Evolutionary conservation across 2,113 vertebrate genomes (phyloP).

Genomic region (Recurvirostra avosetta): DNA sequence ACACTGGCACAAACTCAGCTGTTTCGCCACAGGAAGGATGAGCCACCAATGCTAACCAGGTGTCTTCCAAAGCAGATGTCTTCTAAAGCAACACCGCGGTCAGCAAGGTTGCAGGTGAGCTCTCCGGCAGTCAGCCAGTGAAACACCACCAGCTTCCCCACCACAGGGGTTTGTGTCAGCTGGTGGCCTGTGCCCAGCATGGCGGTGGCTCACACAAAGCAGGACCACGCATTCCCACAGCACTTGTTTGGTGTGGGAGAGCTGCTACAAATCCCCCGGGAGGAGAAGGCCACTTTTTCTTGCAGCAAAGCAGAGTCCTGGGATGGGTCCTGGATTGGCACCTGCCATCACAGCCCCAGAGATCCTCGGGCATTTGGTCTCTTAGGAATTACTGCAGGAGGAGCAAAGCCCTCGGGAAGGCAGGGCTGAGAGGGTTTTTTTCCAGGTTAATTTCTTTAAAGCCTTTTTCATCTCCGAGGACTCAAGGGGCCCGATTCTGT

Average conservation of each 20-base stretch:
- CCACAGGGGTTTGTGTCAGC: background rate
- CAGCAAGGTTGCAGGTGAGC: background rate
- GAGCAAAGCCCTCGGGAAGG: background rate
- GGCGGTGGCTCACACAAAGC: background rate
- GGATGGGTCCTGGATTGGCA: background rate
- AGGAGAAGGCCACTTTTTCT: background rate
- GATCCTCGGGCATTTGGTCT: background rate
- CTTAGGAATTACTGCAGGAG: background rate
- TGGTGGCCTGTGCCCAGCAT: fast-evolving
- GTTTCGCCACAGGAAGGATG: fast-evolving
- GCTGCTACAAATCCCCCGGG: background rate
- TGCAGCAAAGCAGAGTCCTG: background rate
- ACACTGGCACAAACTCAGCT: background rate
- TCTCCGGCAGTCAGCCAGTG: fast-evolving
- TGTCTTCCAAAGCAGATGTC: background rate
- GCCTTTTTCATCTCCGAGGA: background rate
- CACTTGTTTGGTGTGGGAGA: background rate
- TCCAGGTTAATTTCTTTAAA: background rate
- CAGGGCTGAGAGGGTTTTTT: background rate
- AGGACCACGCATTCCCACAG: background rate
- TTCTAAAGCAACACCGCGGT: background rate
- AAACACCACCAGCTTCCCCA: fast-evolving
- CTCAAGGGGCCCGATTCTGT: background rate
- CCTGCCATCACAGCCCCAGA: background rate
- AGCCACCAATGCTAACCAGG: background rate